Conservation (phyloP, 1,140 invertebrate species). For the Temnothorax longispinosus region DNA sequence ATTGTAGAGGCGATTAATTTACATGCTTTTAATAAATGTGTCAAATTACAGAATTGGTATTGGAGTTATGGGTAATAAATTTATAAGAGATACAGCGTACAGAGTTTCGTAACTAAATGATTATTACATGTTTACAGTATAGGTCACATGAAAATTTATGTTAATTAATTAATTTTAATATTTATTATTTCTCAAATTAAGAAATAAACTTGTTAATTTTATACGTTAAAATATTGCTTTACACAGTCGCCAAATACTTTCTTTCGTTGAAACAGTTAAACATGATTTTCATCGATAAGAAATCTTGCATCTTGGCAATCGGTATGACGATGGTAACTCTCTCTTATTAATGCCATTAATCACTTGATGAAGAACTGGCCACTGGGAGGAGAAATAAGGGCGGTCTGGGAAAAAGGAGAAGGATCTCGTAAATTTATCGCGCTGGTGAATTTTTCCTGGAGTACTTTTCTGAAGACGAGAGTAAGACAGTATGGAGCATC, state of each 20-base stretch:
- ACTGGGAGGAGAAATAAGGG: conserved; percentile 62
- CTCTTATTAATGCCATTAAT: conserved; percentile 79
- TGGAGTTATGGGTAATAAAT: neutral
- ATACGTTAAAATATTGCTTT: neutral
- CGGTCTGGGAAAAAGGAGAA: conserved; percentile 32
- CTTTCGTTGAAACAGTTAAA: neutral
- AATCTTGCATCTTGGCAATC: conserved; percentile 33
- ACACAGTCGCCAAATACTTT: neutral
- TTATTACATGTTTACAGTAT: neutral
- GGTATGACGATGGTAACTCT: conserved; percentile 45
- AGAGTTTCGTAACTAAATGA: neutral
- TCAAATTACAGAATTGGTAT: neutral
- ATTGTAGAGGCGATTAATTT: neutral
- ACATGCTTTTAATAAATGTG: neutral
- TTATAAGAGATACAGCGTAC: neutral
- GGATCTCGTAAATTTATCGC: conserved; percentile 66
- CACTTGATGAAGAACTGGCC: conserved; percentile 48
- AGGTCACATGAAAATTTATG: neutral
- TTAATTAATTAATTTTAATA: neutral
- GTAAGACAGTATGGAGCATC: conserved; percentile 46
- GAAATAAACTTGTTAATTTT: neutral
- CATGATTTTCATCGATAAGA: conserved; percentile 23
- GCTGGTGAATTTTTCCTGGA: conserved; percentile 24
- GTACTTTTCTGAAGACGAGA: conserved; percentile 64
- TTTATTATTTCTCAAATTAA: neutral